These are phyloP conservation scores for Didymodactylos carnosus DNA, from an alignment of 2,888 invertebrate species.

Conservation along the genomic window DNA sequence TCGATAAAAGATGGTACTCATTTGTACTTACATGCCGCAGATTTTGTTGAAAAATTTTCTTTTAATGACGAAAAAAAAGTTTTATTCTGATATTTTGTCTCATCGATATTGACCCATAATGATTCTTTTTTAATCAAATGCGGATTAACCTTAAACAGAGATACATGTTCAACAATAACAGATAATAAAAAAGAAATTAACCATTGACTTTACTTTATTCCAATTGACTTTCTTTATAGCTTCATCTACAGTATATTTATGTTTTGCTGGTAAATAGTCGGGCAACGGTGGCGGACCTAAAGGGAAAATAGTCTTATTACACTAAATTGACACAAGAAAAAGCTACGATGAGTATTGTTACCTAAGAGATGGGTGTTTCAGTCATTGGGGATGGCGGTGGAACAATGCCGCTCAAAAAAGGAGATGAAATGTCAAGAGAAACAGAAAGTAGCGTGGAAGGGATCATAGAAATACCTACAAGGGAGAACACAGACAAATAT, in stretches of 20 bases:
- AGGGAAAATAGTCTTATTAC: not conserved
- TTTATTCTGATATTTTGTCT: not conserved
- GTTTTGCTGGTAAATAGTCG: not conserved
- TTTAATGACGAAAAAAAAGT: not conserved
- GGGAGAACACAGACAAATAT: too few species aligned
- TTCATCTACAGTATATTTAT: not conserved
- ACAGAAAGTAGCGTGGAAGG: too few species aligned
- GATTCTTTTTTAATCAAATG: not conserved
- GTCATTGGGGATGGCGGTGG: not conserved
- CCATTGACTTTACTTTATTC: not conserved
- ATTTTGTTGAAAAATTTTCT: not conserved
- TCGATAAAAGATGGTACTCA: too few species aligned
- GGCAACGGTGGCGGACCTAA: not conserved
- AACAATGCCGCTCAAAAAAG: too few species aligned
- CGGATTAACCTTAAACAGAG: not conserved
- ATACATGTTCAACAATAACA: not conserved
- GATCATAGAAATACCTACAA: too few species aligned
- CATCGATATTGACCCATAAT: not conserved
- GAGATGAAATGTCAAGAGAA: too few species aligned
- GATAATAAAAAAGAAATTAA: not conserved
- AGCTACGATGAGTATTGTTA: too few species aligned
- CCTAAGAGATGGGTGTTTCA: not conserved
- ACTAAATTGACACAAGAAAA: not conserved
- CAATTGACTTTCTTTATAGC: not conserved
- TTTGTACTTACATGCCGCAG: not conserved